Base-by-base conservation (phyloP, 2,113 vertebrate species). In the Himantopus leucocephalus region DNA sequence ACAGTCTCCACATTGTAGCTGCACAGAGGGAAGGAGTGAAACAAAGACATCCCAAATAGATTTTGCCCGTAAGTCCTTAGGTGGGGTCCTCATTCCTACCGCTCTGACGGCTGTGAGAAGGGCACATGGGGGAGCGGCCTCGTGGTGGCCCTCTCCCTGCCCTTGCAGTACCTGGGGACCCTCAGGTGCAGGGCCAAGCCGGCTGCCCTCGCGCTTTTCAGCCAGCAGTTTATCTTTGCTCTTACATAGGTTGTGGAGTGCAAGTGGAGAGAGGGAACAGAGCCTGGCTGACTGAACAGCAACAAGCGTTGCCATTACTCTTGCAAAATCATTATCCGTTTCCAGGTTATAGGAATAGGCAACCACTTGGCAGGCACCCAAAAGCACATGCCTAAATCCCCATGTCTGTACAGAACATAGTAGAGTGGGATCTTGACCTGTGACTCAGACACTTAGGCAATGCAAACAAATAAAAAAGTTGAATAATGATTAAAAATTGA, bases 131-230 rank as follows among this genome's bases (percentile, higher is more conserved):
- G 3, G 7, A 55, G 34, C 2, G 8, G 14, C 22, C 13, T 37
- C 4, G 1, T 27, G 9, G 6, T 2, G 5, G 2, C 9, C 23
- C 4, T 64, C 5, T 32, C 7, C 34, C 4, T 37, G 12, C 10
- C 17, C 9, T 66, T 27, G 20, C 4, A 2, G 15, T 2, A 1
- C 35, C 16, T n/a, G 52, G 16, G 10, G 3, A 2, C 8, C 8
- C 58, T n/a, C 6, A 5, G 37, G 26, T 5, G 4, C 4, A 29
- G 56, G 20, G 17, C 24, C 21, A 15, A 20, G 34, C 64, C 29
- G 5, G 3, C 13, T 70, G 80, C 37, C 39, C 16, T 45, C 37
- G 19, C 0, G 1, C 18, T 1, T 10, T 35, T 39, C 62, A 60
- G 26, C 2, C 41, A 59, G 26, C 5, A 35, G 9, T 30, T 81